A percentile compares a stretch with the other conserved stretches of the same genome.
phyloP scores from a whole-genome alignment of 2,113 vertebrate genomes.

The Murina feae region DNA sequence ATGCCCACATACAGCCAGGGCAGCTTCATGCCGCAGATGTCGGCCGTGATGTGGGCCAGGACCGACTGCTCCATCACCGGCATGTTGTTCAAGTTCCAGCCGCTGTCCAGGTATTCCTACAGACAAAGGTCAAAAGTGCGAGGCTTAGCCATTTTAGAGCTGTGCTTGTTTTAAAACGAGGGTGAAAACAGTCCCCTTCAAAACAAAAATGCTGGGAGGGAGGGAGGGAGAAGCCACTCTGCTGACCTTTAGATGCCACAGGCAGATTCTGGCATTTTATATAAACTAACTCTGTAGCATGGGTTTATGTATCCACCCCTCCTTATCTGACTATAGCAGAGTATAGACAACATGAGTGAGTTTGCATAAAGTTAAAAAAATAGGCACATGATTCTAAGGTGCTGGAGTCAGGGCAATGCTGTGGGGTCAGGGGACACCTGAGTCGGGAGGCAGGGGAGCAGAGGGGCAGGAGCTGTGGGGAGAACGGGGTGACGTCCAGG shows the following conservation, averaged over 20 bases:
- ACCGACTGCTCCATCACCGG: constrained; percentile 98
- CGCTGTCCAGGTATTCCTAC: constrained; percentile 94
- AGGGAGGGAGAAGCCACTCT: background rate
- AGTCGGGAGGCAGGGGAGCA: no score
- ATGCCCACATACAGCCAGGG: constrained; percentile 99
- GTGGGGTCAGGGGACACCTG: background rate
- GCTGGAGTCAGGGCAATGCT: background rate
- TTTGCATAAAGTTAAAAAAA: background rate
- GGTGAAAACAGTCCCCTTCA: background rate
- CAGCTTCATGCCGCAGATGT: constrained; percentile 99
- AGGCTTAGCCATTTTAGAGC: background rate
- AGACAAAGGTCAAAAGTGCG: background rate
- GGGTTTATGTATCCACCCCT: no score
- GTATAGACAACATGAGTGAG: background rate
- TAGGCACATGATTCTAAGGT: no score
- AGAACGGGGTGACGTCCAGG: rapidly evolving
- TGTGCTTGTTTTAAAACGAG: background rate
- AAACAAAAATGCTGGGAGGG: background rate
- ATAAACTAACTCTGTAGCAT: background rate
- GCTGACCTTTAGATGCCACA: background rate
- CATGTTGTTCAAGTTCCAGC: constrained; percentile 99
- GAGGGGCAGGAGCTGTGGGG: no score
- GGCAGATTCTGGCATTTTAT: background rate
- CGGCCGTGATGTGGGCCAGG: constrained; percentile 95
- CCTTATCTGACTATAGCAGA: background rate